A percentile compares a stretch with the other conserved stretches of the same genome.
Evolutionary conservation across 2,113 vertebrate species (phyloP).

Genomic region (Cynocephalus volans): DNA sequence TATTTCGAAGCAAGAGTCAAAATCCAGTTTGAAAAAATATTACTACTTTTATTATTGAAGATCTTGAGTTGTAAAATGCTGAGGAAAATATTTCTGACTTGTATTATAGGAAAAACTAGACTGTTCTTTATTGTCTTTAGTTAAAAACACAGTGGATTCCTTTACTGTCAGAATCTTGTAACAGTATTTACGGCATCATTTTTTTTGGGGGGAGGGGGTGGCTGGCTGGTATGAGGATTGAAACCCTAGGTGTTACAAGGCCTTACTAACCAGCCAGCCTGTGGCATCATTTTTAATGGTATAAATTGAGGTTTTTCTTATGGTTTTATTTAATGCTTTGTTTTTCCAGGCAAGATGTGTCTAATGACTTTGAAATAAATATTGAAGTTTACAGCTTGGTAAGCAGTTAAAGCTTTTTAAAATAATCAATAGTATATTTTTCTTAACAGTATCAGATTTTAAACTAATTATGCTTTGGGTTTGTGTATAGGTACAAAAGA

Average conservation of each 20-base stretch:
- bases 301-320: conserved; percentile 16
- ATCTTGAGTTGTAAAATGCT: conserved; percentile 28
- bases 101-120: background rate
- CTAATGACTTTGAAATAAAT: conserved; percentile 95
- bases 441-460: conserved; percentile 18
- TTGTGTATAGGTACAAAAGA: conserved; percentile 93
- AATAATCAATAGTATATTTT: conserved; percentile 44
- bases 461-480: conserved; percentile 31
- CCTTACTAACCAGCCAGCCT: no score
- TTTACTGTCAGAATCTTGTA: background rate
- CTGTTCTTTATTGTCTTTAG: background rate
- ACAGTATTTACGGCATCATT: conserved; percentile 3
- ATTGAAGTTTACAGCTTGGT: conserved; percentile 97
- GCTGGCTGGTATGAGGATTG: no score
- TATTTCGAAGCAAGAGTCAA: conserved; percentile 51
- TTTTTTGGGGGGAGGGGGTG: background rate
- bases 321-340: background rate
- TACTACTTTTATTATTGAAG: background rate
- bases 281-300: conserved; percentile 45
- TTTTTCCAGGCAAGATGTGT: conserved; percentile 92
- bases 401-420: conserved; percentile 85
- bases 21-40: conserved; percentile 43
- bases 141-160: conserved; percentile 37
- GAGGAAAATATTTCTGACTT: conserved; percentile 20
- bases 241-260: no score